Percentiles rank a stretch among this genome's conserved stretches.
Evolutionary conservation across 2,888 invertebrate genomes (phyloP).

Genomic region (Xestia rhomboidea): DNA sequence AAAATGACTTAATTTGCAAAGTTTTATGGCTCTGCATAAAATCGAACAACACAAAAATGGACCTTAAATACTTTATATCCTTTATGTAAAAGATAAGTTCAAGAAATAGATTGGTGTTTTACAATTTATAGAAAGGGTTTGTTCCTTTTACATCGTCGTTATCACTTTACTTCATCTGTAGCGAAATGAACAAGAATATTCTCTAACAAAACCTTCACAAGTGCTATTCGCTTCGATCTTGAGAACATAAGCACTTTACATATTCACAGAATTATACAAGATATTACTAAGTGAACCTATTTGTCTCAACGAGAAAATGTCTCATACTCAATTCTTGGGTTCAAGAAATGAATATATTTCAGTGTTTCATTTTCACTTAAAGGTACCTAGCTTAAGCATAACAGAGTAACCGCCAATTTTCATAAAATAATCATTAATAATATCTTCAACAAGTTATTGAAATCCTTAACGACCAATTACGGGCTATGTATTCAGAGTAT

Average conservation of each 20-base stretch:
- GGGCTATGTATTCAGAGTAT: neutral
- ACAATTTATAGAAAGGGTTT: constrained; percentile 16
- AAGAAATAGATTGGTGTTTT: constrained; percentile 8
- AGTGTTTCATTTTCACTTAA: neutral
- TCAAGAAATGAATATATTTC: neutral
- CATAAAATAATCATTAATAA: constrained; percentile 8
- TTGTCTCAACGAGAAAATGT: constrained; percentile 1
- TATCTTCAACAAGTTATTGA: constrained; percentile 5
- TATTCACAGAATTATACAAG: constrained; percentile 18
- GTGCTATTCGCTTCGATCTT: neutral
- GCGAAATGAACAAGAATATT: constrained; percentile 25
- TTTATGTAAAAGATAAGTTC: constrained; percentile 21
- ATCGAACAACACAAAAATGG: constrained; percentile 12
- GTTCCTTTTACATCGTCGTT: constrained; percentile 22
- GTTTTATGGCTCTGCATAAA: constrained; percentile 13
- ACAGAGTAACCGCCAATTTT: neutral
- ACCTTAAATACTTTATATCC: neutral
- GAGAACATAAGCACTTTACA: constrained; percentile 11
- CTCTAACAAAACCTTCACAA: constrained; percentile 10
- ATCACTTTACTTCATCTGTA: constrained; percentile 23
- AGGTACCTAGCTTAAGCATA: neutral
- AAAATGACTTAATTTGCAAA: neutral
- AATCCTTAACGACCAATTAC: neutral
- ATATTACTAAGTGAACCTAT: neutral
- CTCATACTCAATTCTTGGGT: neutral